These are phyloP conservation scores for Oscarella lobularis DNA, from an alignment of 37 sponge, comb jelly and placozoan genomes.

Conservation along the genomic window DNA sequence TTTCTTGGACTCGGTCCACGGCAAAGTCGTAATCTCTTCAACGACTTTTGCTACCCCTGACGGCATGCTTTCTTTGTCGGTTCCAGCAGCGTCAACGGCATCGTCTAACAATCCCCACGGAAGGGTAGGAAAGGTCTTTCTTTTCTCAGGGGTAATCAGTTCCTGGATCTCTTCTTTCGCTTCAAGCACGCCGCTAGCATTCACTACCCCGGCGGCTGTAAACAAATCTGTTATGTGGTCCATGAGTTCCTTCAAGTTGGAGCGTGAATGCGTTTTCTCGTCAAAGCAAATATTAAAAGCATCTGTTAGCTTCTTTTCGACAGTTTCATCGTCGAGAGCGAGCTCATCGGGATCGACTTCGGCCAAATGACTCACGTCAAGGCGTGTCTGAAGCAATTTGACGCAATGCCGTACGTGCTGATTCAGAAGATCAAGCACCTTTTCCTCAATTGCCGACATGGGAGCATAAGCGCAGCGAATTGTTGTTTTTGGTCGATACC, in stretches of 20 bases:
- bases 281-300: neutral
- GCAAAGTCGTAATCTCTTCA: neutral
- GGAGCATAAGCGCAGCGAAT: neutral
- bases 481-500: neutral
- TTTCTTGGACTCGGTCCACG: neutral
- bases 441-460: neutral
- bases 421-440: neutral
- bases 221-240: neutral
- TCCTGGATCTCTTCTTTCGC: neutral
- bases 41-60: neutral
- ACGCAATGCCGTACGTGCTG: neutral
- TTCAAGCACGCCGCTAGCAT: neutral
- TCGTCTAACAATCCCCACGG: neutral
- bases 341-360: neutral
- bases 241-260: neutral
- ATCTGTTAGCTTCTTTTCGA: neutral
- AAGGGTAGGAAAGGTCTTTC: neutral
- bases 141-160: neutral
- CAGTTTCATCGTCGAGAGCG: neutral
- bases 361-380: neutral
- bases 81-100: neutral
- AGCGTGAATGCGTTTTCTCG: neutral
- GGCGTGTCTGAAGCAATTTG: neutral
- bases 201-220: neutral
- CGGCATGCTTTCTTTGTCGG: too few species aligned